phyloP scores from a whole-genome alignment of 2,888 invertebrate species.

The Acleris laterana region DNA sequence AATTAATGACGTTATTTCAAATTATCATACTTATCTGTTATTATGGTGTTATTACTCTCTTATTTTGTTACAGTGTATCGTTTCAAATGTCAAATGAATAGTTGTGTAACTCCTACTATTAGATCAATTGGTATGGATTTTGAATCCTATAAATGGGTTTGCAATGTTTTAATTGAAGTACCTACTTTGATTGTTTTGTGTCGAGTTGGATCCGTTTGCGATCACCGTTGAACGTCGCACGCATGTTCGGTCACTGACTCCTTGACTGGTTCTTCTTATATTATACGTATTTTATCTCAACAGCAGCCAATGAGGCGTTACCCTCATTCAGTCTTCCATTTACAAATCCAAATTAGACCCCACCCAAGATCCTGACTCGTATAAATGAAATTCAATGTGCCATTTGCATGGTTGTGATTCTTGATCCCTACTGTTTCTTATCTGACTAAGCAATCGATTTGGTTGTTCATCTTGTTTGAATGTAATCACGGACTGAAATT shows the following conservation, averaged over 20 bases:
- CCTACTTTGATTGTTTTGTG: slow-evolving; percentile 24
- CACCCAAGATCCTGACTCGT: neutral
- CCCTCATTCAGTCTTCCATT: slow-evolving; percentile 3
- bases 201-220: slow-evolving; percentile 14
- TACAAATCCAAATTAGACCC: slow-evolving; percentile 8
- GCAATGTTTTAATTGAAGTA: no score
- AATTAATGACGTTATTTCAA: slow-evolving; percentile 8
- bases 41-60: neutral
- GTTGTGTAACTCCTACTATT: slow-evolving; percentile 6
- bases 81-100: neutral
- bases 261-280: slow-evolving; percentile 63
- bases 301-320: slow-evolving; percentile 6
- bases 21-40: slow-evolving; percentile 15
- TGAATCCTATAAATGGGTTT: no score
- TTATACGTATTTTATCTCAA: slow-evolving; percentile 45
- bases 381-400: slow-evolving; percentile 8
- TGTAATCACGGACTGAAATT: slow-evolving; percentile 14
- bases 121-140: no score
- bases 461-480: neutral
- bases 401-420: slow-evolving; percentile 8
- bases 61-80: neutral
- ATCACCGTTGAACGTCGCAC: slow-evolving; percentile 4
- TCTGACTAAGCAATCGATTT: slow-evolving; percentile 13
- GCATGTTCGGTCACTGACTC: slow-evolving; percentile 39
- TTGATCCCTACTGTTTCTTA: slow-evolving; percentile 4